Percentiles rank a stretch among this genome's conserved stretches.
Evolutionary conservation across 2,888 invertebrate genomes (phyloP).

Genomic region (Penaeus monodon): DNA sequence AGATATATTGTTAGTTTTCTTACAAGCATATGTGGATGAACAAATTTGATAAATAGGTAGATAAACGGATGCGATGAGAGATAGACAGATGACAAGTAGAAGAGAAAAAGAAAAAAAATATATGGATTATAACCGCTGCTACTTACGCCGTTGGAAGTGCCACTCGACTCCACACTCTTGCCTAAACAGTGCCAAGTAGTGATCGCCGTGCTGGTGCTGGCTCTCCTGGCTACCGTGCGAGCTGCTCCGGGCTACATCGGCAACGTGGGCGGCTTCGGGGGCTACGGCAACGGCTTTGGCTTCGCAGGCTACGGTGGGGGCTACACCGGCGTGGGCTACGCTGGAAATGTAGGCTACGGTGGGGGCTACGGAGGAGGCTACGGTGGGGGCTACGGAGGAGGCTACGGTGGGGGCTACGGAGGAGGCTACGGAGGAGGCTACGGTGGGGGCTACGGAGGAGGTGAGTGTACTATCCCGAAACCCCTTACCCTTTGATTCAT

Average conservation of each 20-base stretch:
- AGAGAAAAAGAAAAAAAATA: too few relatives aligned
- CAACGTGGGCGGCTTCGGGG: constrained; percentile 27
- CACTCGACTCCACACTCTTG: neutral
- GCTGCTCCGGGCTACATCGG: constrained; percentile 27
- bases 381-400: neutral
- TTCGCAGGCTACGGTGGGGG: constrained; percentile 32
- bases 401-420: neutral
- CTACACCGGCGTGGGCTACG: constrained; percentile 30
- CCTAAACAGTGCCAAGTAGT: neutral
- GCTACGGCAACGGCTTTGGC: constrained; percentile 31
- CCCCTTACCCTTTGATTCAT: too few relatives aligned
- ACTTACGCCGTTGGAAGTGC: neutral
- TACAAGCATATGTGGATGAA: too few relatives aligned
- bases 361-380: neutral
- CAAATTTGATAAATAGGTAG: too few relatives aligned
- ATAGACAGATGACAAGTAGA: too few relatives aligned
- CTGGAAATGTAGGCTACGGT: constrained; percentile 5
- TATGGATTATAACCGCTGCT: too few relatives aligned
- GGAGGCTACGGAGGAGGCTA: neutral
- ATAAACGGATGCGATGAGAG: too few relatives aligned
- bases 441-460: neutral
- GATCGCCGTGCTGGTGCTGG: constrained; percentile 6
- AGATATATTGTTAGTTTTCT: too few relatives aligned
- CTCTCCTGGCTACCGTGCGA: neutral
- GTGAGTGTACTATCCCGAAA: too few relatives aligned